phyloP scores from a whole-genome alignment of 2,797 vertebrate genomes.

The Lutjanus campechanus region DNA sequence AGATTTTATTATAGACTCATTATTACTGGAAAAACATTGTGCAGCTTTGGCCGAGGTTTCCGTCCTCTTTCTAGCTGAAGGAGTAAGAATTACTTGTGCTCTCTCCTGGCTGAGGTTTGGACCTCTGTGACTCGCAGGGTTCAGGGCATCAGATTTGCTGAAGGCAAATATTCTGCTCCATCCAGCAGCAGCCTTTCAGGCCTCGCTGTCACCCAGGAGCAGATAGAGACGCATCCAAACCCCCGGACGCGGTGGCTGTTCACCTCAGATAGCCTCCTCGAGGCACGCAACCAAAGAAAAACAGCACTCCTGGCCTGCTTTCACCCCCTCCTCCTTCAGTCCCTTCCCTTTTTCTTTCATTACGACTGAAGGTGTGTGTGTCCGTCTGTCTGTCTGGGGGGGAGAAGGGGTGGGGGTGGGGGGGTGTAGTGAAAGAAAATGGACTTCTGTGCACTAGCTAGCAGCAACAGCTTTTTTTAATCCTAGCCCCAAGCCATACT shows the following conservation, averaged over 20 bases:
- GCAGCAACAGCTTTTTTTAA: constrained; percentile 83
- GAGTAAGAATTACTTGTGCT: neutral
- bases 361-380: constrained; percentile 52
- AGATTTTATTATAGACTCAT: neutral
- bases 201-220: constrained; percentile 36
- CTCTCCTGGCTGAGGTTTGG: neutral
- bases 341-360: constrained; percentile 45
- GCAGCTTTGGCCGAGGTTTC: neutral
- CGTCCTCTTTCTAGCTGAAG: neutral
- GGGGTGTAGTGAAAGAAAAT: constrained; percentile 67
- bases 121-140: neutral
- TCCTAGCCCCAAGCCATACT: constrained; percentile 83
- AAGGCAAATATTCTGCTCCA: constrained; percentile 13
- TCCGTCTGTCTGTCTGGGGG: constrained; percentile 13
- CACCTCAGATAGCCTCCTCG: constrained; percentile 61
- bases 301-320: constrained; percentile 43
- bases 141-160: neutral
- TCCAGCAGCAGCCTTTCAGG: constrained; percentile 24
- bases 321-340: constrained; percentile 32
- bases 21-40: neutral
- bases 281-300: constrained; percentile 46
- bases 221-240: constrained; percentile 59
- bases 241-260: constrained; percentile 34
- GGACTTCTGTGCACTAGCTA: constrained; percentile 75
- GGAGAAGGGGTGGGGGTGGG: neutral